A percentile compares a stretch with the other conserved stretches of the same genome.
These are phyloP conservation scores for Limnephilus rhombicus DNA, from an alignment of 2,888 invertebrate genomes.

Conservation along the genomic window DNA sequence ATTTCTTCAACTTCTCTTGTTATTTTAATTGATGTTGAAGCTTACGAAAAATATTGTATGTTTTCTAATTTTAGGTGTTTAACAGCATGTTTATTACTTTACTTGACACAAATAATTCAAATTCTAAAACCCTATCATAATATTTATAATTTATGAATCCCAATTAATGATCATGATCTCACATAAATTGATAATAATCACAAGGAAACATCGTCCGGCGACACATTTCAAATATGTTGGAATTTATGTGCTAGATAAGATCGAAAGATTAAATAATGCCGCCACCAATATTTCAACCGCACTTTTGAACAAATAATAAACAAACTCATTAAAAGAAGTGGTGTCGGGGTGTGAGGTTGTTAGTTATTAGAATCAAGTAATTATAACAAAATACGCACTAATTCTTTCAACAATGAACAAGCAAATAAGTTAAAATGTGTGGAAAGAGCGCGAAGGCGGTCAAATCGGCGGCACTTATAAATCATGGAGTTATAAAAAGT, in stretches of 20 bases:
- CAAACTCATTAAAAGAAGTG: neutral
- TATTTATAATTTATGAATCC: neutral
- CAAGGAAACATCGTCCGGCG: neutral
- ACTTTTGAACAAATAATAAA: neutral
- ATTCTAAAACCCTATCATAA: neutral
- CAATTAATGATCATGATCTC: neutral
- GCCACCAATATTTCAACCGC: neutral
- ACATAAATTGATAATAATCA: neutral
- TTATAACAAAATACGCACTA: conserved; percentile 23
- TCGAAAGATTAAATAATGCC: neutral
- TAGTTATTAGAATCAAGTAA: neutral
- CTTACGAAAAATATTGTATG: neutral
- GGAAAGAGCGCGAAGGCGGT: neutral
- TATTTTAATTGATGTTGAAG: neutral
- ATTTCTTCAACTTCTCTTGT: neutral
- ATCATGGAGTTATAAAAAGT: conserved; percentile 47
- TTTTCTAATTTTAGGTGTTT: too few species aligned
- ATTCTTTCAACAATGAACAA: conserved; percentile 41
- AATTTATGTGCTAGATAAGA: neutral
- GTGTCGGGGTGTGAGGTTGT: neutral
- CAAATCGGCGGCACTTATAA: conserved; percentile 25
- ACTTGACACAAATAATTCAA: neutral
- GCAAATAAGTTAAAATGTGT: conserved; percentile 34
- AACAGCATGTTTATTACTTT: neutral
- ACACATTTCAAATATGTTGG: neutral